These are phyloP conservation scores for Pandemis heparana DNA, from an alignment of 2,888 invertebrate species.

Conservation along the genomic window DNA sequence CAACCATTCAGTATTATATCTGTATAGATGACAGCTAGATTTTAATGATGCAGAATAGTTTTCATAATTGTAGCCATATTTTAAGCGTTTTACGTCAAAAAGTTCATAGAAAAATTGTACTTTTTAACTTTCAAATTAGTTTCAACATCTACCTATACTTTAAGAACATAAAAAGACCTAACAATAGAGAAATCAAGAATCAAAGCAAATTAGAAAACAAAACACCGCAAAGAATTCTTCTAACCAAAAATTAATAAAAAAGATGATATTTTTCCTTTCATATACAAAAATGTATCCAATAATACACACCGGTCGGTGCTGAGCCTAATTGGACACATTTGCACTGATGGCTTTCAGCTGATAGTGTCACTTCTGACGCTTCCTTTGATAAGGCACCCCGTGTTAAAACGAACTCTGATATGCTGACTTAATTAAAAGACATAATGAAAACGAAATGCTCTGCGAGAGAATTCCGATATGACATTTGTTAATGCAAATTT, in stretches of 20 bases:
- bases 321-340: constrained; percentile 73
- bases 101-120: too few relatives aligned
- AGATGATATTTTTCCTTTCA: neutral
- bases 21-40: too few relatives aligned
- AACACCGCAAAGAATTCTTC: neutral
- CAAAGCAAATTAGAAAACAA: neutral
- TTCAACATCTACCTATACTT: too few relatives aligned
- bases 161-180: too few relatives aligned
- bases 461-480: neutral
- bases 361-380: constrained; percentile 74
- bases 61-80: too few relatives aligned
- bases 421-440: constrained; percentile 70
- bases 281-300: constrained; percentile 6
- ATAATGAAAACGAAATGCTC: constrained; percentile 47
- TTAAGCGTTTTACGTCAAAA: too few relatives aligned
- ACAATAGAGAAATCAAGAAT: neutral
- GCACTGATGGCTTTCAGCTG: constrained; percentile 68
- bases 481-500: neutral
- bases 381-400: constrained; percentile 78
- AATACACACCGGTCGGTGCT: constrained; percentile 31
- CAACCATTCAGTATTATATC: too few relatives aligned
- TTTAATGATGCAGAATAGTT: too few relatives aligned
- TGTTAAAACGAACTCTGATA: constrained; percentile 66
- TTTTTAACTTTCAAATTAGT: too few relatives aligned
- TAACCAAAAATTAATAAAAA: neutral